Base-by-base conservation (phyloP, 2,888 invertebrate species). In the Drosophila rubida region DNA sequence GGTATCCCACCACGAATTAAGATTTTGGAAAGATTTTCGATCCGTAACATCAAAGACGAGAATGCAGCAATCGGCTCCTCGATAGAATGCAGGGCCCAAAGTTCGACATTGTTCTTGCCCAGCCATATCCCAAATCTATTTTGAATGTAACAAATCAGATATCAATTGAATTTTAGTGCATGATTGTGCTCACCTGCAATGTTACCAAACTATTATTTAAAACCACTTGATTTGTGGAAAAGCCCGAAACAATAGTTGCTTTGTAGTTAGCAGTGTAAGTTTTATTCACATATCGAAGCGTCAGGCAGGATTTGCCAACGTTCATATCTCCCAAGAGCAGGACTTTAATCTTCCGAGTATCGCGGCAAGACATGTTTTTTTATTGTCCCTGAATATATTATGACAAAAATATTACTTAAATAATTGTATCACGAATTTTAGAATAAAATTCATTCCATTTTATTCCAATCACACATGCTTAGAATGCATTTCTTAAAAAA, bases 261-360 rank as follows among this genome's bases (percentile, higher is more conserved):
- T 99, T 64, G 99, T 4, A 99, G 93, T 99, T 99, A n/a, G 11
- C 11, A 30, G 4, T 9, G 93, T 99, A 99, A 93, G 98, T 97
- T 92, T 98, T 98, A 93, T 98, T 99, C 80, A 99, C 99, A 94
- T 99, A 99, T 93, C 99, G 99, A 93, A 99, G 99, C 99, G 99
- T 99, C 63, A 99, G 93, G 19, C 99, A 99, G 32, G 99, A 99
- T 93, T 99, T 99, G 32, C 99, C 99, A 70, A 99, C 99, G 83
- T 98, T 98, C 79, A 97, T 97, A 91, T 99, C 98, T 39, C 99
- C 99, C 87, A 99, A 94, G 91, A 99, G 98, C 90, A 99, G 98
- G 58, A 99, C 98, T 94, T 99, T 99, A 87, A 99, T 3, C 30
- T 2, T 4, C 11, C 3, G 30, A 95, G 99, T 99, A 95, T 98